phyloP scores from a whole-genome alignment of 2,888 invertebrate genomes.

The Drosophila nigricruria region DNA sequence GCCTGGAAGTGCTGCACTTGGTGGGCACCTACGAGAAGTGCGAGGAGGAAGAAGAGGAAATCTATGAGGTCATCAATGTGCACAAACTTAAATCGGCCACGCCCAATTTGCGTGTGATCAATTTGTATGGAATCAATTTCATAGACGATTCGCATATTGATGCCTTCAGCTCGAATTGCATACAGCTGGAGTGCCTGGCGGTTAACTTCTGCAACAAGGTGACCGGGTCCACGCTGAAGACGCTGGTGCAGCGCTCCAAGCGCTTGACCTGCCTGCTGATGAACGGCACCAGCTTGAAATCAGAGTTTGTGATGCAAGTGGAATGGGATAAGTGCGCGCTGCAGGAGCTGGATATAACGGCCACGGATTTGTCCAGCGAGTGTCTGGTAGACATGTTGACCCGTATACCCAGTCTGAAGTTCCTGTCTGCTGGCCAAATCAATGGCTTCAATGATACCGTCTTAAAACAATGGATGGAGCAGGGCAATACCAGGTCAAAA shows the following conservation, averaged over 20 bases:
- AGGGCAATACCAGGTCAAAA: slow-evolving; percentile 89
- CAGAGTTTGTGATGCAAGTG: slow-evolving; percentile 96
- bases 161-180: slow-evolving; percentile 98
- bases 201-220: slow-evolving; percentile 99
- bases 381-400: slow-evolving; percentile 96
- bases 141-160: slow-evolving; percentile 99
- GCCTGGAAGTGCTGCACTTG: slow-evolving; percentile 96
- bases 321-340: slow-evolving; percentile 99
- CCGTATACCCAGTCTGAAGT: slow-evolving; percentile 93
- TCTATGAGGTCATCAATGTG: slow-evolving; percentile 99
- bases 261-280: slow-evolving; percentile 96
- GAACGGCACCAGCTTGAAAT: slow-evolving; percentile 98
- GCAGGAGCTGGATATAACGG: slow-evolving; percentile 98
- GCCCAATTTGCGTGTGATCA: slow-evolving; percentile 98
- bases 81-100: slow-evolving; percentile 99
- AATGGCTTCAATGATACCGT: slow-evolving; percentile 99
- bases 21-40: slow-evolving; percentile 99
- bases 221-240: slow-evolving; percentile 97
- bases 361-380: slow-evolving; percentile 97
- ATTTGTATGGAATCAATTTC: slow-evolving; percentile 99
- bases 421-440: slow-evolving; percentile 97
- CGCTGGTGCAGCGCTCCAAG: slow-evolving; percentile 96
- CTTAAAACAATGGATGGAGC: slow-evolving; percentile 95
- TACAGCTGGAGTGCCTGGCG: slow-evolving; percentile 97
- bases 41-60: slow-evolving; percentile 99